Evolutionary conservation across 2,113 vertebrate genomes (phyloP).

Genomic region (Herpetotheres cachinnans): DNA sequence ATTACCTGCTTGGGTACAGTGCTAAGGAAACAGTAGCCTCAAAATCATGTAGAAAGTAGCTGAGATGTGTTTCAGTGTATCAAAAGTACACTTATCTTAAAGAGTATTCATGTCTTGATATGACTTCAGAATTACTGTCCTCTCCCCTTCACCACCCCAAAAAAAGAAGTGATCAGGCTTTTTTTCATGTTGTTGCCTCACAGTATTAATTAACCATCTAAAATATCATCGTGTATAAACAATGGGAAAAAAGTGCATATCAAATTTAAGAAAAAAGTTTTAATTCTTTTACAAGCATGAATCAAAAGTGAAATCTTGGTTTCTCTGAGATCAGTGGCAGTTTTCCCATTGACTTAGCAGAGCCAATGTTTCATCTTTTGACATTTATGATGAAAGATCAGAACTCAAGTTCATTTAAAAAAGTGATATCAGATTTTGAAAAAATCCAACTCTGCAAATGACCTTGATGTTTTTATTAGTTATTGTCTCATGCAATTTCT

Average conservation of each 20-base stretch:
- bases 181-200: not conserved
- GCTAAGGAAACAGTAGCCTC: not conserved
- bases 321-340: not conserved
- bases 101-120: not conserved
- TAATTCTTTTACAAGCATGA: not conserved
- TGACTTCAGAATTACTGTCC: not conserved
- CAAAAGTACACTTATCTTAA: not conserved
- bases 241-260: not conserved
- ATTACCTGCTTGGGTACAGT: not conserved
- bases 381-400: not conserved
- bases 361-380: not conserved
- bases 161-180: not conserved
- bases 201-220: not conserved
- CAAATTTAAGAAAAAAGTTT: not conserved
- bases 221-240: not conserved
- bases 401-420: not conserved
- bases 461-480: not conserved
- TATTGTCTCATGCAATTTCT: not conserved
- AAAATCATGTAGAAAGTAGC: not conserved
- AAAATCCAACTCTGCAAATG: not conserved
- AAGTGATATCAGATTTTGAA: not conserved
- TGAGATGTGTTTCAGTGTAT: not conserved
- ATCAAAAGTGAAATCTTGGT: not conserved
- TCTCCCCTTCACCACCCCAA: rapidly evolving
- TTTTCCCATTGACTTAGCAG: not conserved